Conservation (phyloP, 1,140 invertebrate genomes). For the Trypoxylus dichotomus region DNA sequence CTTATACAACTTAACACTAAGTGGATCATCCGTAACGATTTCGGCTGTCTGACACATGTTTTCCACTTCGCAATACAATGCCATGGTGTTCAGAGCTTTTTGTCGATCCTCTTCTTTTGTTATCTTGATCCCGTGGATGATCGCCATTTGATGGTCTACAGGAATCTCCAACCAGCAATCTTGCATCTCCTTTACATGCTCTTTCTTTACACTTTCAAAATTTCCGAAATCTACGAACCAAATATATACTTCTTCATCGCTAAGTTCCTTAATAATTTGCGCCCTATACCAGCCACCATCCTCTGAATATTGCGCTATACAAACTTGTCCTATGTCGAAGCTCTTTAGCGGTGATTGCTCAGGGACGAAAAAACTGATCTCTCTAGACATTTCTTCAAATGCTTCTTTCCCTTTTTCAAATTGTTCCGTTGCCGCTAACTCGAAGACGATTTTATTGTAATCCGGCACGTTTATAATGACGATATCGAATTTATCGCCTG, state of each 20-base stretch:
- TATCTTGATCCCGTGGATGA: conserved; percentile 27
- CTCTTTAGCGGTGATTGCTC: conserved; percentile 13
- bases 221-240: conserved; percentile 40
- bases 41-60: background rate
- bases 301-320: conserved; percentile 31
- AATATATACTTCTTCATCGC: conserved; percentile 9
- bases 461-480: conserved; percentile 30
- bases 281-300: conserved; percentile 35
- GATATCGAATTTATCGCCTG: conserved; percentile 28
- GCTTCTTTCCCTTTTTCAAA: background rate
- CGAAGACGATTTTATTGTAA: conserved; percentile 36
- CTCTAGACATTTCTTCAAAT: conserved; percentile 31
- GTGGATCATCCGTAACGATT: conserved; percentile 16
- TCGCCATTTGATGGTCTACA: conserved; percentile 29
- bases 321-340: conserved; percentile 25
- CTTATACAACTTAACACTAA: conserved; percentile 12
- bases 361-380: conserved; percentile 26
- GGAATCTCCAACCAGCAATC: conserved; percentile 35
- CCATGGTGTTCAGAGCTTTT: background rate
- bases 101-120: background rate
- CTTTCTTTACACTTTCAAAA: conserved; percentile 27
- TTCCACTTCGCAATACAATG: background rate
- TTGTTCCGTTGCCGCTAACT: conserved; percentile 24
- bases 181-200: conserved; percentile 26
- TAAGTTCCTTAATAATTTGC: background rate